These are phyloP conservation scores for Montifringilla adamsi DNA, from an alignment of 2,113 vertebrate species.

Conservation along the genomic window DNA sequence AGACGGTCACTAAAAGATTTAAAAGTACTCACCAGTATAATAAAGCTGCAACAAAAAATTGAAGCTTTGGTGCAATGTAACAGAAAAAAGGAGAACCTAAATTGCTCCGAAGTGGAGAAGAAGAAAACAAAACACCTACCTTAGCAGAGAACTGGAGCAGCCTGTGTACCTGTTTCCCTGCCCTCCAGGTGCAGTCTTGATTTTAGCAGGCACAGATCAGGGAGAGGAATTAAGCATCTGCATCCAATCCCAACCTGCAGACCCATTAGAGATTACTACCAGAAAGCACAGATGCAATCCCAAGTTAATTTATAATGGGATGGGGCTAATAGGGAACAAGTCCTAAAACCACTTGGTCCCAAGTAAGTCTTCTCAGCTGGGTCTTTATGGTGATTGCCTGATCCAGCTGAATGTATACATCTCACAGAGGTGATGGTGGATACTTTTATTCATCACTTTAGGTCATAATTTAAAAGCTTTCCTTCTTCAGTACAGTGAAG, in stretches of 20 bases:
- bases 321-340: background rate
- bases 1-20: accelerated
- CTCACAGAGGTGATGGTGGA: background rate
- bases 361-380: background rate
- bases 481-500: background rate
- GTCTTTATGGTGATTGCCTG: background rate
- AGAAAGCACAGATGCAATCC: background rate
- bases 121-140: too few relatives aligned
- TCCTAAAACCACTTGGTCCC: background rate
- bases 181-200: background rate
- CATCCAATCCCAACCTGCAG: background rate
- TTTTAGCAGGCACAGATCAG: background rate
- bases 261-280: background rate
- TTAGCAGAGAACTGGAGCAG: background rate
- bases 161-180: background rate
- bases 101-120: accelerated
- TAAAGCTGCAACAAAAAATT: background rate
- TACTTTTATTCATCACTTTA: background rate
- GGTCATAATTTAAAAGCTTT: background rate
- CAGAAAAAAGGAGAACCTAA: background rate
- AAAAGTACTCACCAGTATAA: background rate
- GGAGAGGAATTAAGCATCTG: background rate
- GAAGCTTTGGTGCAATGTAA: background rate
- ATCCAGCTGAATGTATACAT: background rate
- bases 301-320: background rate